Evolutionary conservation across 30 jellyfish, hydroid and myxozoan genomes (phyloP).

Genomic region (Aurelia aurita): DNA sequence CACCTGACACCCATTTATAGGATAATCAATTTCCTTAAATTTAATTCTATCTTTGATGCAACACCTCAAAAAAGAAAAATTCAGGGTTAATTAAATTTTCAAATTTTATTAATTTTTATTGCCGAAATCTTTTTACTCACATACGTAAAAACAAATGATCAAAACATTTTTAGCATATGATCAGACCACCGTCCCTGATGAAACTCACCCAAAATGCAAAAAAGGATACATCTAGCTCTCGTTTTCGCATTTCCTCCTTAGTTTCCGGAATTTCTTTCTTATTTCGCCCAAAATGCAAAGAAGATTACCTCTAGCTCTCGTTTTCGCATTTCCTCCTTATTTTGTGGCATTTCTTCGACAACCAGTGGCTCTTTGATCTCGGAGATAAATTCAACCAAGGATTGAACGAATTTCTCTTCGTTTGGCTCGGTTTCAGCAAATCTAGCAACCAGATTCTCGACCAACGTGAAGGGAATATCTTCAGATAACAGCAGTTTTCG

Average conservation of each 20-base stretch:
- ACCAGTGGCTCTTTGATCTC: conserved; percentile 93
- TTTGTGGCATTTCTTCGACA: conserved; percentile 51
- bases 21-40: no score
- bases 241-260: conserved; percentile 45
- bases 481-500: conserved; percentile 73
- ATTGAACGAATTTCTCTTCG: conserved; percentile 73
- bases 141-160: no score
- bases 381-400: conserved; percentile 85
- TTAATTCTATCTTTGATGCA: no score
- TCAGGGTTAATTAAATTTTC: no score
- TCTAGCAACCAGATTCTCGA: conserved; percentile 66
- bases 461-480: conserved; percentile 69
- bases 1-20: no score
- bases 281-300: no score
- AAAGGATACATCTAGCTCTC: conserved; percentile 33
- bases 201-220: no score
- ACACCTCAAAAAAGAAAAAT: no score
- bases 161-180: no score
- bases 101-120: no score
- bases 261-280: conserved; percentile 38
- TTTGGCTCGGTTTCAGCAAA: conserved; percentile 57
- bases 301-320: conserved; percentile 43
- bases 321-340: conserved; percentile 45
- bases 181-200: no score
- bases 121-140: no score